These are phyloP conservation scores for Stictocephala bisonia DNA, from an alignment of 2,888 invertebrate genomes.

Conservation along the genomic window DNA sequence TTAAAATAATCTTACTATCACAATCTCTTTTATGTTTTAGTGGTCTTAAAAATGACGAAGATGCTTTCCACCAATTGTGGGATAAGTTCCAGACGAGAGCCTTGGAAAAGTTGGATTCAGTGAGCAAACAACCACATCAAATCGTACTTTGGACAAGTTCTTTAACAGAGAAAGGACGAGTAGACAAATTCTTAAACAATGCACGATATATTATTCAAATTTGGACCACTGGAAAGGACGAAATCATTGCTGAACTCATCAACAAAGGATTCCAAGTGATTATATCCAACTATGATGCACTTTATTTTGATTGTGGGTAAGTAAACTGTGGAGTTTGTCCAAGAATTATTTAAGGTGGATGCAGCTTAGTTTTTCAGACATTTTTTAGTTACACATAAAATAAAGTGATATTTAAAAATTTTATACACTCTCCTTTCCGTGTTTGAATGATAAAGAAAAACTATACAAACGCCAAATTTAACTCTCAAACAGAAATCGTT, in stretches of 20 bases:
- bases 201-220: constrained; percentile 85
- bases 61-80: constrained; percentile 68
- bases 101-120: constrained; percentile 69
- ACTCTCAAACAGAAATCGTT: too few relatives aligned
- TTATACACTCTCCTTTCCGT: too few relatives aligned
- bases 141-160: constrained; percentile 86
- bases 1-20: too few relatives aligned
- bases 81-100: constrained; percentile 80
- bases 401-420: too few relatives aligned
- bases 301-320: constrained; percentile 86
- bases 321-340: constrained; percentile 47
- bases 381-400: too few relatives aligned
- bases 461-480: too few relatives aligned
- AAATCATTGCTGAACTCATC: constrained; percentile 72
- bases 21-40: constrained; percentile 21
- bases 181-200: constrained; percentile 76
- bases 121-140: constrained; percentile 48
- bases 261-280: constrained; percentile 80
- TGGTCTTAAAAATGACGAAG: constrained; percentile 39
- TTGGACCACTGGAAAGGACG: constrained; percentile 78
- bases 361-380: too few relatives aligned
- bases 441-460: too few relatives aligned
- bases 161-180: constrained; percentile 74
- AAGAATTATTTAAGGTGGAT: neutral
- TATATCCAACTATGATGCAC: constrained; percentile 86